A percentile compares a stretch with the other conserved stretches of the same genome.
phyloP scores from a whole-genome alignment of 2,888 invertebrate species.

The Phytoseiulus persimilis region DNA sequence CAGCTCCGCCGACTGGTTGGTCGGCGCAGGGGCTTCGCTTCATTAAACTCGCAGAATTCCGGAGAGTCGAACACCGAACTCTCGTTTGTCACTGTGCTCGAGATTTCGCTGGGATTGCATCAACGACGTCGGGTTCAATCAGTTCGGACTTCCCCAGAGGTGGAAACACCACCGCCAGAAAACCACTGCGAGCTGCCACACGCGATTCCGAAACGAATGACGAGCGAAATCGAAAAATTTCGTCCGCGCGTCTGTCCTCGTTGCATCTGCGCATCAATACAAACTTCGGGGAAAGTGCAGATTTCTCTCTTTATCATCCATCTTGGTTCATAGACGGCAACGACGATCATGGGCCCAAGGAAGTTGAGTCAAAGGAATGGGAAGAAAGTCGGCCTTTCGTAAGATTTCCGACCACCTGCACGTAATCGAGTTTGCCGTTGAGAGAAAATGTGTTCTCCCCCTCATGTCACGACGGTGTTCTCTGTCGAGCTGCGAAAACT shows the following conservation, averaged over 20 bases:
- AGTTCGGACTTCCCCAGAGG: neutral
- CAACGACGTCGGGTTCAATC: neutral
- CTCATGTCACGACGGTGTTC: no score
- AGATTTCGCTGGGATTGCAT: neutral
- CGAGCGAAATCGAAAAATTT: neutral
- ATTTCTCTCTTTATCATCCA: neutral
- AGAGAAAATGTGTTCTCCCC: neutral
- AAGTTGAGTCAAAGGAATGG: neutral
- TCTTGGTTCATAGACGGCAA: neutral
- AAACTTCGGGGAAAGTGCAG: neutral
- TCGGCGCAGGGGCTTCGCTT: neutral
- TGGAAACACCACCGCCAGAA: neutral
- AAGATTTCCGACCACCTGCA: neutral
- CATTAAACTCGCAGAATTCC: neutral
- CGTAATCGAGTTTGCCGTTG: slow-evolving; percentile 5
- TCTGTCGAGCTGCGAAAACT: neutral
- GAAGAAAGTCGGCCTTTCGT: neutral
- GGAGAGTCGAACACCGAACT: neutral
- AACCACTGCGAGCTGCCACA: neutral
- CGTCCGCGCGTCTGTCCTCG: neutral
- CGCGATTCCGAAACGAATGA: neutral
- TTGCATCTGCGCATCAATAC: neutral
- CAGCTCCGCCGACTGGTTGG: neutral
- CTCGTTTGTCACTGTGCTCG: neutral
- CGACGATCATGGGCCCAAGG: neutral